Evolutionary conservation across 2,113 vertebrate species (phyloP).

Genomic region (Tyto alba): DNA sequence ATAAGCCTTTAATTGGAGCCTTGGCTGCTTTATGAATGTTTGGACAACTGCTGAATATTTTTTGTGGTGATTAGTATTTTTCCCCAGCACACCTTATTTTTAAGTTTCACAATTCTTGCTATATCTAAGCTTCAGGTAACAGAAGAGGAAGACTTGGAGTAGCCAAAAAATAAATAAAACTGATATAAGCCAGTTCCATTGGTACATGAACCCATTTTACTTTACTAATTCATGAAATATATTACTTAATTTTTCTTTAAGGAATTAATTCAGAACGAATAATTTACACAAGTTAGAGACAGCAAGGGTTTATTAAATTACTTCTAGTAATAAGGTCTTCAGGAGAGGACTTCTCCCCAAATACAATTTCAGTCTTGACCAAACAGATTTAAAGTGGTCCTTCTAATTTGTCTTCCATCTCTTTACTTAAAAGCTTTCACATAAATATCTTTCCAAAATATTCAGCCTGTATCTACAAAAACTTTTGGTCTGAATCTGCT

Average conservation of each 20-base stretch:
- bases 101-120: neutral
- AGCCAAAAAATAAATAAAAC: neutral
- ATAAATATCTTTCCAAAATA: neutral
- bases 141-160: neutral
- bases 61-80: neutral
- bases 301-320: neutral
- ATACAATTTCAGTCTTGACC: neutral
- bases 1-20: neutral
- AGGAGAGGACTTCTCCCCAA: neutral
- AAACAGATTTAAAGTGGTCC: neutral
- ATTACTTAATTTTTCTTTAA: neutral
- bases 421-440: neutral
- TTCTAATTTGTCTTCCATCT: neutral
- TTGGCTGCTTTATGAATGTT: neutral
- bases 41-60: neutral
- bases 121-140: neutral
- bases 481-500: neutral
- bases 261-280: neutral
- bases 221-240: neutral
- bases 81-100: neutral
- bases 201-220: neutral
- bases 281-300: neutral
- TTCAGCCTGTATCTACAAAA: neutral
- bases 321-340: neutral
- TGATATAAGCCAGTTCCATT: neutral